Evolutionary conservation across 1,140 invertebrate species (phyloP).

Genomic region (Papilio glaucus): DNA sequence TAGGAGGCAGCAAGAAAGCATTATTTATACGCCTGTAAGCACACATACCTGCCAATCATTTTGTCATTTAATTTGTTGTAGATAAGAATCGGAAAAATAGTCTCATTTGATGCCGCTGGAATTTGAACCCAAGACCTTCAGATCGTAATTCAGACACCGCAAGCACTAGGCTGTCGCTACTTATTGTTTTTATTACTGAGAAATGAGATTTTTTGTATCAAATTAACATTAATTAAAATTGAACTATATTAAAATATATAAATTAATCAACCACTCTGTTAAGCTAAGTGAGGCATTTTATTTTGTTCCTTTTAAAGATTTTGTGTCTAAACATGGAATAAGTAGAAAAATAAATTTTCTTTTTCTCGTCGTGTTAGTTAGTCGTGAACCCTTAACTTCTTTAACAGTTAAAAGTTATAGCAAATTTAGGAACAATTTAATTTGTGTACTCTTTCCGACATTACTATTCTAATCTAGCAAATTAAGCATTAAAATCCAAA

Average conservation of each 20-base stretch:
- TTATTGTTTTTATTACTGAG: neutral
- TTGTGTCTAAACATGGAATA: too few relatives aligned
- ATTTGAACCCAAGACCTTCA: conserved; percentile 2
- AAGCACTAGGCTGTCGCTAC: neutral
- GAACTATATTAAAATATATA: neutral
- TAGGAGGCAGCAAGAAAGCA: too few relatives aligned
- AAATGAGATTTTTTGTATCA: neutral
- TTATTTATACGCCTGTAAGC: neutral
- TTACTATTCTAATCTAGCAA: too few relatives aligned
- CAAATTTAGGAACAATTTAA: too few relatives aligned
- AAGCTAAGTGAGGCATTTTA: too few relatives aligned
- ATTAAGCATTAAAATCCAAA: too few relatives aligned
- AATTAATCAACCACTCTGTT: neutral
- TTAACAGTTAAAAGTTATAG: too few relatives aligned
- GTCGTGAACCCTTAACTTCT: too few relatives aligned
- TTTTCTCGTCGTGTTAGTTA: too few relatives aligned
- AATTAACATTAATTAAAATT: neutral
- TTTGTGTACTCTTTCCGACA: too few relatives aligned
- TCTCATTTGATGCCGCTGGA: neutral
- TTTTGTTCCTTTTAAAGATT: too few relatives aligned
- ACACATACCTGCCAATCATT: neutral
- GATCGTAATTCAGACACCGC: neutral
- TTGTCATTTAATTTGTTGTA: neutral
- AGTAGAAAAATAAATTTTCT: too few relatives aligned
- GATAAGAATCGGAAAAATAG: neutral